phyloP scores from a whole-genome alignment of 92 coral and sea anemone genomes.

The Siderastrea siderea region DNA sequence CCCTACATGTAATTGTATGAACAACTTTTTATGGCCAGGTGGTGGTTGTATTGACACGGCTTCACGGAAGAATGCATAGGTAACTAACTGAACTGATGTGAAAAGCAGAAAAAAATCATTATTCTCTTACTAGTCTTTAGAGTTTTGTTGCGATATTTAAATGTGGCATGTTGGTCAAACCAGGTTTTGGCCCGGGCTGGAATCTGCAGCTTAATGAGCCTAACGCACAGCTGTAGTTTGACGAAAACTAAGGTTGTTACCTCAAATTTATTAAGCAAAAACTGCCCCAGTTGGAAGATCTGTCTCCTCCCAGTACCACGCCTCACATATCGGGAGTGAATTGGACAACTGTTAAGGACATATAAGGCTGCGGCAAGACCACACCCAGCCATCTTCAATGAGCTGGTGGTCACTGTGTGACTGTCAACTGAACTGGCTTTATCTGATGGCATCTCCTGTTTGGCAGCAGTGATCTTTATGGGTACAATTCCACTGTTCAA shows the following conservation, averaged over 20 bases:
- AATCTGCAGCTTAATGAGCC: too few species aligned
- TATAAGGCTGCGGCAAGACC: constrained; percentile 48
- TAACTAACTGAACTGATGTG: too few species aligned
- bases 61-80: too few species aligned
- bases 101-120: too few species aligned
- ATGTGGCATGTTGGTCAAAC: too few species aligned
- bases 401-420: background rate
- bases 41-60: too few species aligned
- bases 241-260: background rate
- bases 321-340: constrained; percentile 69
- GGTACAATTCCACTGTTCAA: background rate
- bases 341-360: constrained; percentile 60
- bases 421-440: background rate
- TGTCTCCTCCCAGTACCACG: constrained; percentile 47
- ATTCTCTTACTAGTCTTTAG: too few species aligned
- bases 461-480: constrained; percentile 15
- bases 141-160: too few species aligned
- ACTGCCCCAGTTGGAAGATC: background rate
- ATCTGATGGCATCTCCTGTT: background rate
- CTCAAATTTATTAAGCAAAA: background rate
- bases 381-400: constrained; percentile 18
- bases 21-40: too few species aligned
- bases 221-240: too few species aligned
- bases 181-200: too few species aligned
- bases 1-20: too few species aligned